Base-by-base conservation (phyloP, 2,113 vertebrate species). In the Neolamprologus brichardi region DNA sequence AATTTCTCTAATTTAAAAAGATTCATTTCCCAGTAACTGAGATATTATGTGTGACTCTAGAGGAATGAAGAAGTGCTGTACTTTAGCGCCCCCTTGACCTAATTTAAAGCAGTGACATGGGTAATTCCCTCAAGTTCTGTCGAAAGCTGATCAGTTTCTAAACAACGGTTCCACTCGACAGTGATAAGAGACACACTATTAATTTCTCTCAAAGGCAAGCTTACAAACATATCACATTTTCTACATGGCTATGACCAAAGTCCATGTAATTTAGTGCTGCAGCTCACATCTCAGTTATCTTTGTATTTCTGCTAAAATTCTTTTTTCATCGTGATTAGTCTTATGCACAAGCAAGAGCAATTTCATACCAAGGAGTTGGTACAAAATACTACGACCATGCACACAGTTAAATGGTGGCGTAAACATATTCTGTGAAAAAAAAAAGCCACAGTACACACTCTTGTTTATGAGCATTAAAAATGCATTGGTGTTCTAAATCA, bases 391-490 rank as follows among this genome's bases (percentile, higher is more conserved):
- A 84, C 5, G 12, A 41, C 83, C 84, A 64, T 75, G 84, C 54
- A 79, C 81, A 64, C 79, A 54, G 84, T 89, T 91, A 88, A 91
- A 92, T 88, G 86, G 67, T 49, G 84, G 85, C 32, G 81, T 90
- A 92, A 92, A 93, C 88, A 86, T 49, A 91, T 89, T 92, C 60
- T 87, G 80, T 84, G 75, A 5, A 34, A 37, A 83, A 84, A 84
- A 90, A 87, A 86, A 44, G 30, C 53, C 78, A 89, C 83, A 85
- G 88, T 82, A 32, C 89, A 79, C 84, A 89, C 84, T 90, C 89
- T 91, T 94, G 91, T 91, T 96, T 93, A 91, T 93, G 91, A 93
- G 92, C 94, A 96, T 95, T 95, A 93, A 94, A 95, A 95, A 93
- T 94, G 89, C 94, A 93, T 92, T 88, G 90, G 89, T 87, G 84